Conservation (phyloP, 2,888 invertebrate genomes). For the Parnassius smintheus region DNA sequence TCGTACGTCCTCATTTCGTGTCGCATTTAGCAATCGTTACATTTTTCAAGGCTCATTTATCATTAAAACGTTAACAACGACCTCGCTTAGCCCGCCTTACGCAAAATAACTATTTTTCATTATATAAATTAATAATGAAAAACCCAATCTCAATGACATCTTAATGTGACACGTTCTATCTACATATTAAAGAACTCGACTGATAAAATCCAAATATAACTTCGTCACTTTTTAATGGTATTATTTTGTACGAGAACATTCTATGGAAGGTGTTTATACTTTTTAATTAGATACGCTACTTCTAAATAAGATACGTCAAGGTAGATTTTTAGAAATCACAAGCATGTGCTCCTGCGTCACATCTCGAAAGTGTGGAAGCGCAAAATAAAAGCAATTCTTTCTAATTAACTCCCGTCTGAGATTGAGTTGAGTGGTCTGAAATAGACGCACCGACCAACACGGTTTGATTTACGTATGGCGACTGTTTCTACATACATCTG, state of each 20-base stretch:
- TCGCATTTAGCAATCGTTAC: slow-evolving; percentile 65
- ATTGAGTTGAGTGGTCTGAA: slow-evolving; percentile 60
- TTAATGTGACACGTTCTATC: slow-evolving; percentile 33
- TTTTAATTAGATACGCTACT: slow-evolving; percentile 5
- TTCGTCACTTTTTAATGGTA: not conserved
- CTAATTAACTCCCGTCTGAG: slow-evolving; percentile 71
- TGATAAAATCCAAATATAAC: slow-evolving; percentile 43
- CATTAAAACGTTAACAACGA: slow-evolving; percentile 62
- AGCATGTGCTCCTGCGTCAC: slow-evolving; percentile 57
- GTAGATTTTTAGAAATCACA: slow-evolving; percentile 57
- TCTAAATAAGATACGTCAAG: slow-evolving; percentile 55
- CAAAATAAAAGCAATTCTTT: slow-evolving; percentile 81
- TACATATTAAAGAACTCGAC: slow-evolving; percentile 46
- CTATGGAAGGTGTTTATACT: no score
- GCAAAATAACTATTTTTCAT: slow-evolving; percentile 40
- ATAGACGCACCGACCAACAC: slow-evolving; percentile 60
- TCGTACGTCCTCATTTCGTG: slow-evolving; percentile 69
- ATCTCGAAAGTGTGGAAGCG: slow-evolving; percentile 68
- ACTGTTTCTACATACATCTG: slow-evolving; percentile 67
- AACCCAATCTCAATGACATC: slow-evolving; percentile 31
- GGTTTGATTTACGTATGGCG: slow-evolving; percentile 69
- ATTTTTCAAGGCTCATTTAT: slow-evolving; percentile 68
- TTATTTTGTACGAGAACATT: not conserved
- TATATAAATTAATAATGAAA: slow-evolving; percentile 41
- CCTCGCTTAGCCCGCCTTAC: slow-evolving; percentile 46